Base-by-base conservation (phyloP, 2,888 invertebrate species). In the Noctua fimbriata region DNA sequence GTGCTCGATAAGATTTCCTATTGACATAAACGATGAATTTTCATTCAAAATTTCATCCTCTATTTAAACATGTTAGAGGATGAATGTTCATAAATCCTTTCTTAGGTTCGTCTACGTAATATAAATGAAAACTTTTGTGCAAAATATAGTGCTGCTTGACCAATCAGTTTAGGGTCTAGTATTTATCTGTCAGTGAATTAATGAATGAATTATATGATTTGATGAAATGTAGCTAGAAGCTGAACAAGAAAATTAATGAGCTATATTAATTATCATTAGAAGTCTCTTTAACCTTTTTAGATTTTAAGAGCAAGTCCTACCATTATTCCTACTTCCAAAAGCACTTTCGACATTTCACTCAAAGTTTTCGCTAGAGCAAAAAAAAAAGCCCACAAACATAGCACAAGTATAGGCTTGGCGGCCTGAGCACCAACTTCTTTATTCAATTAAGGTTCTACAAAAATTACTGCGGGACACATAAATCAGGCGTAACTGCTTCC, bases 401-500 rank as follows among this genome's bases (percentile, higher is more conserved):
- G 28, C 55, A 36, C 14, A 67, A 36, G 52, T 72, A 55, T 44
- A 83, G 63, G 80, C 72, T 76, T 24, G 32, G 58, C 10, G 28
- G 55, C 80, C 71, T 76, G 49, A 74, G 79, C 79, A 81, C 82
- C 89, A 92, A 94, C 93, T 94, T 94, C 91, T 94, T 93, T 94
- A 93, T 94, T 94, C 94, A 94, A 94, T 94, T 95, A 94, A 92
- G 92, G 91, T 89, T 91, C 92, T 89, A 92, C 92, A 94, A 94
- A 94, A 94, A 94, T 93, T 93, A 94, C 94, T 92, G 91, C 91
- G 88, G 92, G 88, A 65, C 89, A 89, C 90, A 94, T 95, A 94
- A 94, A 94, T 95, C 94, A 94, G 89, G 82, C 91, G 91, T 93
- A 94, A 95, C 94, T 92, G 94, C 94, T 89, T 90, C 88, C 90